Base-by-base conservation (phyloP, 2,888 invertebrate genomes). In the Dioctria linearis region DNA sequence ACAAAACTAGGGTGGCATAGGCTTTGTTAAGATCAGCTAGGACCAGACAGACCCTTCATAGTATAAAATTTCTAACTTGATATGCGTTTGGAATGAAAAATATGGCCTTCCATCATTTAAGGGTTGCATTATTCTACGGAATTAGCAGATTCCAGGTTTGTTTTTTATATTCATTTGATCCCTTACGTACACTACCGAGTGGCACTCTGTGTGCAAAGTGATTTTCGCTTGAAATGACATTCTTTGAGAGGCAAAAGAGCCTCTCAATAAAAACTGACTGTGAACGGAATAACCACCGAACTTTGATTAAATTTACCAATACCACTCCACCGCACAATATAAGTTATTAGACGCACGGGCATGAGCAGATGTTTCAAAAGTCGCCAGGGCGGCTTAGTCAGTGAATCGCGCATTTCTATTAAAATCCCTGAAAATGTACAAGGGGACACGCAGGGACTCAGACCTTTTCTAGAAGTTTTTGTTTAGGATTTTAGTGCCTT, bases 371-470 rank as follows among this genome's bases (percentile, higher is more conserved):
- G 79, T 79, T 79, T 46, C 57, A 46, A 37, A n/a, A 57, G 65
- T 25, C 59, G 57, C 67, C 79, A 43, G 79, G 79, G 57, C 40
- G 66, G 66, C 59, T 67, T 59, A 51, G 66, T 59, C 57, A 43
- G 79, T 59, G 79, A 79, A 57, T 79, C 79, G 67, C 67, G 66
- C 25, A 25, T 67, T 79, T 79, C 67, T 54, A 79, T 79, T 79
- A 67, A 78, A 79, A 67, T 67, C 79, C 79, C 59, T 59, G 57
- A 67, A 79, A 67, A 43, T 67, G 54, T 46, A n/a, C 42, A 67
- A 78, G 79, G 79, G 79, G 79, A 69, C 79, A 66, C 54, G 66
- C 25, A 78, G 78, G 78, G 78, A 78, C 66, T 25, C n/a, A 54
- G 42, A 78, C 51, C 66, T 54, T 78, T 78, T 78, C 65, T 65